These are phyloP conservation scores for Paedocypris micromegethes DNA, from an alignment of 2,797 vertebrate species.

Conservation along the genomic window DNA sequence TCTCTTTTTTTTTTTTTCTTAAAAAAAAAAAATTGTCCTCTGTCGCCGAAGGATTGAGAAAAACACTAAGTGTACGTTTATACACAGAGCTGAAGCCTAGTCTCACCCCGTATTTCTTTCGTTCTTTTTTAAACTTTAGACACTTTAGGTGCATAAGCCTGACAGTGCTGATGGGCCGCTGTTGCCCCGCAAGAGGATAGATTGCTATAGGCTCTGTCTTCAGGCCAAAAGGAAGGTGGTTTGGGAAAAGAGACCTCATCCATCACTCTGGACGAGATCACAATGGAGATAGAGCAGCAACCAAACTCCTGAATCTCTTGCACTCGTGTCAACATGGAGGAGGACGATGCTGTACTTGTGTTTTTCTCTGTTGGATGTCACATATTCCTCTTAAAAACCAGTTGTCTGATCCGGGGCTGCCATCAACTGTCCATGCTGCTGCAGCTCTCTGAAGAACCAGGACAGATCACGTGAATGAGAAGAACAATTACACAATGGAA, in stretches of 20 bases:
- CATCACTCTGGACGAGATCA: slow-evolving; percentile 13
- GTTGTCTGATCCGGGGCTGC: slow-evolving; percentile 83
- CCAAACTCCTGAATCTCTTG: slow-evolving; percentile 54
- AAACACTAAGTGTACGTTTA: slow-evolving; percentile 9
- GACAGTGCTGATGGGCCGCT: too few species aligned
- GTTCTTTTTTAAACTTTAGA: too few species aligned
- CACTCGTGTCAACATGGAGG: slow-evolving; percentile 54
- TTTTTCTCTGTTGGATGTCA: slow-evolving; percentile 59
- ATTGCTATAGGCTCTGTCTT: background rate
- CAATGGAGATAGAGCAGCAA: slow-evolving; percentile 12
- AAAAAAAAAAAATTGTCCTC: slow-evolving; percentile 3
- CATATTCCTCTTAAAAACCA: slow-evolving; percentile 69
- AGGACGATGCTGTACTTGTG: slow-evolving; percentile 48
- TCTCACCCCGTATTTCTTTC: background rate
- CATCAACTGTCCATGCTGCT: slow-evolving; percentile 99
- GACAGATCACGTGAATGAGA: background rate
- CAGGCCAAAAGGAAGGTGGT: slow-evolving; percentile 12
- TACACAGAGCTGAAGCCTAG: slow-evolving; percentile 2
- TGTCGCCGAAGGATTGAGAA: slow-evolving; percentile 7
- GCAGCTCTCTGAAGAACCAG: slow-evolving; percentile 84
- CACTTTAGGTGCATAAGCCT: background rate
- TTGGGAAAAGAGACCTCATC: slow-evolving; percentile 23
- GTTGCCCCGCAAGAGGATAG: too few species aligned
- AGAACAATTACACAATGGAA: background rate
- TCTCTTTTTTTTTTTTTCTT: background rate